phyloP scores from a whole-genome alignment of 2,888 invertebrate species.

The Drosophila yooni region DNA sequence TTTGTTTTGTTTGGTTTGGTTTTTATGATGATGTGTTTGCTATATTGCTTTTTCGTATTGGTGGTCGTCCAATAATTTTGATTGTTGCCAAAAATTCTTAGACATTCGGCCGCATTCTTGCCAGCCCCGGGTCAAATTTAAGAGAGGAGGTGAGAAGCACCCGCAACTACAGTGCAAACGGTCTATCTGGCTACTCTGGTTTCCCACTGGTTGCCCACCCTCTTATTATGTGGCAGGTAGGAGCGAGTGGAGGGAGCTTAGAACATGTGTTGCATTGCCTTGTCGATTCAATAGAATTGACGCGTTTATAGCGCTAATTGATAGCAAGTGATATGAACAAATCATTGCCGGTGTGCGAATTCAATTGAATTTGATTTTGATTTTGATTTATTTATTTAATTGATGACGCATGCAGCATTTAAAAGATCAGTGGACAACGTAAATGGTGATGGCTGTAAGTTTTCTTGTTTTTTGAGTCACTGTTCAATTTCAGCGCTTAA shows the following conservation, averaged over 20 bases:
- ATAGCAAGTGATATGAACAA: slow-evolving; percentile 62
- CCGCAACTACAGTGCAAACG: slow-evolving; percentile 14
- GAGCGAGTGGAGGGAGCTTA: neutral
- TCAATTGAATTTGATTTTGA: slow-evolving; percentile 26
- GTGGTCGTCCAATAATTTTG: slow-evolving; percentile 65
- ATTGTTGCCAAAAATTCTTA: slow-evolving; percentile 75
- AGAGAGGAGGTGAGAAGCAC: too few relatives aligned
- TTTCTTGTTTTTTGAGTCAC: neutral
- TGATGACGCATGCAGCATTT: slow-evolving; percentile 29
- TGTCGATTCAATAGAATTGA: slow-evolving; percentile 28
- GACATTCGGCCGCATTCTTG: slow-evolving; percentile 49
- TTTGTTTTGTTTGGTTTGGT: neutral
- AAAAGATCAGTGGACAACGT: neutral
- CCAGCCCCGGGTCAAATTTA: slow-evolving; percentile 2
- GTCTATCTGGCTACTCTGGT: slow-evolving; percentile 25
- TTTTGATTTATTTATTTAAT: neutral
- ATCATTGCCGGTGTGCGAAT: slow-evolving; percentile 8
- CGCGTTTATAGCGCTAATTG: slow-evolving; percentile 59
- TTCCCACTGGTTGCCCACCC: neutral
- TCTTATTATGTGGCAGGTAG: neutral
- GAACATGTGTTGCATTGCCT: slow-evolving; percentile 32
- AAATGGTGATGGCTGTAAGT: neutral
- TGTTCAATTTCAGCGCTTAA: neutral
- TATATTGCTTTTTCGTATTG: slow-evolving; percentile 28
- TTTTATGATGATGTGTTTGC: slow-evolving; percentile 4